Evolutionary conservation across 2,113 vertebrate genomes (phyloP).

Genomic region (Gulo gulo): DNA sequence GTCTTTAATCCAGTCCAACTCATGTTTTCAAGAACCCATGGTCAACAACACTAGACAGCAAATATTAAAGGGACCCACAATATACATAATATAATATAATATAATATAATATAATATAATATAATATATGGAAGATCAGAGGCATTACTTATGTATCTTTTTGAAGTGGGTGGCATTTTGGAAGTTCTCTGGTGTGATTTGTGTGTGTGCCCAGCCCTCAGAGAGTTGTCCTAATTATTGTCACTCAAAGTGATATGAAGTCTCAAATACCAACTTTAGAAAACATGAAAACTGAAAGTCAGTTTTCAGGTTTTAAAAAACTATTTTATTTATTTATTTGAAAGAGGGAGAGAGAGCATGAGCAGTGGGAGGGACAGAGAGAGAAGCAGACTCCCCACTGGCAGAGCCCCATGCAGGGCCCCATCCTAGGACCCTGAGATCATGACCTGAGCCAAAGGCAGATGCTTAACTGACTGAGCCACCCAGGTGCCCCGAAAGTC

Average conservation of each 20-base stretch:
- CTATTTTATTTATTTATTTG: too few species aligned
- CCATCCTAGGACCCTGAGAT: neutral
- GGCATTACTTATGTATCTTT: neutral
- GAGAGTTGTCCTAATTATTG: neutral
- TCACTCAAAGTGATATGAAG: neutral
- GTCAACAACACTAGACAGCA: neutral
- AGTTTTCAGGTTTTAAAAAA: neutral
- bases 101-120: too few species aligned
- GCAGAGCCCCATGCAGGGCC: too few species aligned
- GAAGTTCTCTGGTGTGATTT: neutral
- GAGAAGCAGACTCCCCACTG: too few species aligned
- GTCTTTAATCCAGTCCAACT: neutral
- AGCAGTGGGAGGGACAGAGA: too few species aligned
- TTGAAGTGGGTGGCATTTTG: neutral
- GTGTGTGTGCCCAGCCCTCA: neutral
- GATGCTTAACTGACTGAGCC: neutral
- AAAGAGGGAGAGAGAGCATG: too few species aligned
- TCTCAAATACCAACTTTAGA: neutral
- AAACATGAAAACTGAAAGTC: neutral
- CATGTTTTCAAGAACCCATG: neutral
- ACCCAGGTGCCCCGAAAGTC: neutral
- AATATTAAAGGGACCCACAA: neutral
- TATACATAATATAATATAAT: neutral
- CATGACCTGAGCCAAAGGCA: neutral
- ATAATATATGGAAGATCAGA: neutral